A percentile compares a stretch with the other conserved stretches of the same genome.
Evolutionary conservation across 1,140 invertebrate genomes (phyloP).

Genomic region (Nasonia vitripennis): DNA sequence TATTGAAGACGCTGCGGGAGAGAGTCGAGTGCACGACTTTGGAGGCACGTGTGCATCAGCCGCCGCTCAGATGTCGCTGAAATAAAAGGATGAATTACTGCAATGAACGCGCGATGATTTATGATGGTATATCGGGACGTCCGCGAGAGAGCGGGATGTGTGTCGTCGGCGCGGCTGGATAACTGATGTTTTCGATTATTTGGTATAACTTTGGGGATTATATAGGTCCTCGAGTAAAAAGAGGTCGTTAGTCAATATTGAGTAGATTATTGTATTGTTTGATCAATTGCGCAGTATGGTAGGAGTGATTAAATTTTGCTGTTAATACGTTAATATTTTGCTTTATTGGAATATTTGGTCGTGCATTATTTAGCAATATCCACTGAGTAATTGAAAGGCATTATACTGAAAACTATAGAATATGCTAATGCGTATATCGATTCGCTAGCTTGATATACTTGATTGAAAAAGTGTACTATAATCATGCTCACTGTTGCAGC

Average conservation of each 20-base stretch:
- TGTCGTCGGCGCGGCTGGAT: not conserved
- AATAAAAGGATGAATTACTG: constrained; percentile 30
- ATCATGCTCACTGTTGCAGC: not conserved
- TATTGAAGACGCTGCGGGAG: constrained; percentile 8
- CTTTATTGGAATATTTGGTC: too few species aligned
- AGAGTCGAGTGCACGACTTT: not conserved
- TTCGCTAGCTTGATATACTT: not conserved
- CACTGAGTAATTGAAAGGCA: not conserved
- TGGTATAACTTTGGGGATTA: not conserved
- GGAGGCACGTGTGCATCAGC: constrained; percentile 24
- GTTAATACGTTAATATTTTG: too few species aligned
- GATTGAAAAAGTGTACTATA: constrained; percentile 1
- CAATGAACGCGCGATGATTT: constrained; percentile 26
- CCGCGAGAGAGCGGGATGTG: not conserved
- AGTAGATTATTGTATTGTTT: too few species aligned
- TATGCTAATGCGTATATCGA: not conserved
- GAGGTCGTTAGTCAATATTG: not conserved
- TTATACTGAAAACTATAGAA: not conserved
- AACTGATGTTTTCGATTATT: not conserved
- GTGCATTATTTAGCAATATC: not conserved
- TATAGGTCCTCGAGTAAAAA: not conserved
- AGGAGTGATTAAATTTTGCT: too few species aligned
- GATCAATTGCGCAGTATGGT: too few species aligned
- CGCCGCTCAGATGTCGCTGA: not conserved
- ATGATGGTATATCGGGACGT: not conserved